Evolutionary conservation across 1,140 invertebrate species (phyloP).

Genomic region (Rhopalosiphum maidis): DNA sequence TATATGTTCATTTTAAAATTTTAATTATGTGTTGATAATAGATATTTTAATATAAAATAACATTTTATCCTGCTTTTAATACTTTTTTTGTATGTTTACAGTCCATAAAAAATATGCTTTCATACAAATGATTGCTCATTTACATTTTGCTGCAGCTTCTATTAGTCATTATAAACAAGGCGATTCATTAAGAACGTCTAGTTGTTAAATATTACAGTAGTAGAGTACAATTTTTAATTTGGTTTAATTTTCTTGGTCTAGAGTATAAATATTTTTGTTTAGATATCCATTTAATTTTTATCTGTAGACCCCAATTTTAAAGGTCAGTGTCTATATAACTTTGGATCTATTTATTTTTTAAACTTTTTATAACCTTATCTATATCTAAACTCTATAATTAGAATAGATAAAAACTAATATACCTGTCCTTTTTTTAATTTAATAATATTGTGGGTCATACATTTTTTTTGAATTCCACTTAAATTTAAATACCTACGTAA

Average conservation of each 20-base stretch:
- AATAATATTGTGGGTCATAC: background rate
- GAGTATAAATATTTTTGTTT: background rate
- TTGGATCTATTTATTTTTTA: background rate
- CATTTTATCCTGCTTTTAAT: too few relatives aligned
- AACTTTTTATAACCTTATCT: background rate
- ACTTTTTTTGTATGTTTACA: background rate
- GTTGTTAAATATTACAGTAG: background rate
- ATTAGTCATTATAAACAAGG: background rate
- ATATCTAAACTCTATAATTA: background rate
- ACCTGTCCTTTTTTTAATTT: background rate
- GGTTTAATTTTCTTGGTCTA: background rate
- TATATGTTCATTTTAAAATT: background rate
- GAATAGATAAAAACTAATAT: background rate
- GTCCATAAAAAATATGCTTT: background rate
- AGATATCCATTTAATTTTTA: background rate
- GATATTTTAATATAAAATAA: conserved; percentile 12
- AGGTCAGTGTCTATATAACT: background rate
- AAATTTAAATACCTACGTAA: background rate
- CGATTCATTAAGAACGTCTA: background rate
- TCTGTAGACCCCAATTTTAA: background rate
- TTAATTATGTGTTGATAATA: background rate
- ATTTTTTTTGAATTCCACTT: background rate
- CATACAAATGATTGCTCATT: conserved; percentile 17
- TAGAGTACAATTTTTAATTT: background rate
- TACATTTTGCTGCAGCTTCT: background rate